Evolutionary conservation across 2,113 vertebrate species (phyloP).

Genomic region (Podocnemis expansa): DNA sequence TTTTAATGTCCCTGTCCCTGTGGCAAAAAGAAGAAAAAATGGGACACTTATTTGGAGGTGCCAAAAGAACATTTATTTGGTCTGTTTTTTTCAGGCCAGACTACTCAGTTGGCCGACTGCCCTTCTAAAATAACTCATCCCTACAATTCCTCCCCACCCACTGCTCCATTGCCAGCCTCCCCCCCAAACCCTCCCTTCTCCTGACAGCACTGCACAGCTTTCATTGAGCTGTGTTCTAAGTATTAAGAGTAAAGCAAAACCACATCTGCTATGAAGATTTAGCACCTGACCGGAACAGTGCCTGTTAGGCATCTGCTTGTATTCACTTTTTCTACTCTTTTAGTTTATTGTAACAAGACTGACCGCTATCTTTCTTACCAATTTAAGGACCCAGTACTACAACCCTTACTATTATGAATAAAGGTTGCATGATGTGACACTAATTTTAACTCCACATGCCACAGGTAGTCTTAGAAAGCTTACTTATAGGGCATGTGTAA

Average conservation of each 20-base stretch:
- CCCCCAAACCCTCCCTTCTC: neutral
- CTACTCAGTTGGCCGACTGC: slow-evolving; percentile 1
- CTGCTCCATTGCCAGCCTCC: neutral
- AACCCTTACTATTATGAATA: neutral
- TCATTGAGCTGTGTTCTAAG: neutral
- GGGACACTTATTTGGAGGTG: neutral
- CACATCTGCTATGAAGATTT: fast-evolving
- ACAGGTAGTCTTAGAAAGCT: neutral
- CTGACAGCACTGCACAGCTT: neutral
- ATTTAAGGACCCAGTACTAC: fast-evolving
- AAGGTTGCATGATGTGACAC: neutral
- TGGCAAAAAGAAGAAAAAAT: slow-evolving; percentile 35
- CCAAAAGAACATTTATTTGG: slow-evolving; percentile 9
- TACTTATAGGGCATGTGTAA: neutral
- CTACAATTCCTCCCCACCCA: neutral
- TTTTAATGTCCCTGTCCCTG: slow-evolving; percentile 92
- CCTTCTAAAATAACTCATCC: neutral
- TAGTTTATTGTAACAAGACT: fast-evolving
- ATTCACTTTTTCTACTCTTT: neutral
- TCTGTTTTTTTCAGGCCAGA: neutral
- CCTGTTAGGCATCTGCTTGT: neutral
- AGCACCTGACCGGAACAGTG: fast-evolving
- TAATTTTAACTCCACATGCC: neutral
- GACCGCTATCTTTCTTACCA: neutral
- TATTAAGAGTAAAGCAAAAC: neutral